Conservation (phyloP, 2,113 vertebrate species). For the Malaclemys terrapin region DNA sequence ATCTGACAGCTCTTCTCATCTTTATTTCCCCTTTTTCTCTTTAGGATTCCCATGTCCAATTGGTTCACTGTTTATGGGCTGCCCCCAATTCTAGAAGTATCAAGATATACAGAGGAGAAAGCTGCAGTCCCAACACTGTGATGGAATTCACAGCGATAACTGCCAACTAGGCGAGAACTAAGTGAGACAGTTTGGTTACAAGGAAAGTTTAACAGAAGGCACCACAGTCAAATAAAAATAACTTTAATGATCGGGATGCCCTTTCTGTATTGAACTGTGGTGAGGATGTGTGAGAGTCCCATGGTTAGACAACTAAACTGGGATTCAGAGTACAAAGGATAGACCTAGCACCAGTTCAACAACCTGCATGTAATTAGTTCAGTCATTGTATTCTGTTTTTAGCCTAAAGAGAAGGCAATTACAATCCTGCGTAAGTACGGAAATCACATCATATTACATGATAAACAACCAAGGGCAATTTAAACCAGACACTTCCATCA, state of each 20-base stretch:
- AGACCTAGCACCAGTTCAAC: slow-evolving; percentile 46
- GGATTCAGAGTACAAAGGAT: neutral
- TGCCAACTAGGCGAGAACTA: neutral
- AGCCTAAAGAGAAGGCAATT: slow-evolving; percentile 71
- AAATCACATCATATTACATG: slow-evolving; percentile 72
- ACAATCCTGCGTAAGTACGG: slow-evolving; percentile 60
- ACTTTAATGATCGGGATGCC: neutral
- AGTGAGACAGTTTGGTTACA: neutral
- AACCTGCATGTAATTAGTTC: slow-evolving; percentile 71
- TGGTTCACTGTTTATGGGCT: slow-evolving; percentile 43
- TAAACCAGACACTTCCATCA: slow-evolving; percentile 61
- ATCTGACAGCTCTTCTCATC: slow-evolving; percentile 36
- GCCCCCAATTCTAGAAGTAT: slow-evolving; percentile 31
- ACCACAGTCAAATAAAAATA: neutral
- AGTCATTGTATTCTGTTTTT: slow-evolving; percentile 55
- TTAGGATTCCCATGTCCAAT: neutral
- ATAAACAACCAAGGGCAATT: slow-evolving; percentile 57
- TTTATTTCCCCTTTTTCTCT: slow-evolving; percentile 22
- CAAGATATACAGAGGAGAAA: neutral
- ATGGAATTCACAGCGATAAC: neutral
- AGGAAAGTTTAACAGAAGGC: neutral
- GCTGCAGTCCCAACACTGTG: fast-evolving
- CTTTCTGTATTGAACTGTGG: neutral
- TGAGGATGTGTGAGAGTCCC: slow-evolving; percentile 1
- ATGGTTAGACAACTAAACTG: slow-evolving; percentile 45